Base-by-base conservation (phyloP, 2,888 invertebrate species). In the Sminthurinus aureus region DNA sequence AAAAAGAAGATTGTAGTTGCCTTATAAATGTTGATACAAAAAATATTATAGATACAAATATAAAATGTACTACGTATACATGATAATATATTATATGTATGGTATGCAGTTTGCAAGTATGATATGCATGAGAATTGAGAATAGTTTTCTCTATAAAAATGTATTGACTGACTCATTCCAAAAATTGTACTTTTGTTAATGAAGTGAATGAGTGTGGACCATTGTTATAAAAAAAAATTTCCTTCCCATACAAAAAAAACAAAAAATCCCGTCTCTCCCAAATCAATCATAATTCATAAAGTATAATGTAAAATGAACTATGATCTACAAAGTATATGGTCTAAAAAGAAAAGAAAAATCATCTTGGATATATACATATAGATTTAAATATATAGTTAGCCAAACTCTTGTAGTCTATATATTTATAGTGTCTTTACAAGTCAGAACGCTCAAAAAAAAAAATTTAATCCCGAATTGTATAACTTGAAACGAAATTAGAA, bases 1-100 rank as follows among this genome's bases (percentile, higher is more conserved):
- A 67, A 52, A 83, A 38, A 38, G 38, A 38, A 83, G 77, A 83
- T 58, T 78, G 78, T 83, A 83, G 83, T 83, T 83, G 83, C 83
- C 83, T 83, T 83, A 83, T 58, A 78, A 76, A 64, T 76, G 82
- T 71, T 77, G 71, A 69, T 77, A 82, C 24, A 38, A 22, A 38
- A 38, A 38, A 24, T n/a, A 74, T 74, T 74, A 38, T 38, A 38
- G 58, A 58, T 58, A 58, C 18, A 58, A 15, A 58, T 58, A 58
- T 24, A 71, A 38, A 22, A 71, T 71, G 71, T 71, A 22, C 71
- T 24, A 71, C 24, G 71, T 15, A 58, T n/a, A n/a, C n/a, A n/a
- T n/a, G n/a, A n/a, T n/a, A 18, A 58, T 15, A 18, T 58, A 15
- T 13, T 71, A 15, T 66, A n/a, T 66, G 15, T 66, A 66, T 24